A percentile compares a stretch with the other conserved stretches of the same genome.
phyloP scores from a whole-genome alignment of 2,888 invertebrate genomes.

The Marasmarcha lunaedactyla region DNA sequence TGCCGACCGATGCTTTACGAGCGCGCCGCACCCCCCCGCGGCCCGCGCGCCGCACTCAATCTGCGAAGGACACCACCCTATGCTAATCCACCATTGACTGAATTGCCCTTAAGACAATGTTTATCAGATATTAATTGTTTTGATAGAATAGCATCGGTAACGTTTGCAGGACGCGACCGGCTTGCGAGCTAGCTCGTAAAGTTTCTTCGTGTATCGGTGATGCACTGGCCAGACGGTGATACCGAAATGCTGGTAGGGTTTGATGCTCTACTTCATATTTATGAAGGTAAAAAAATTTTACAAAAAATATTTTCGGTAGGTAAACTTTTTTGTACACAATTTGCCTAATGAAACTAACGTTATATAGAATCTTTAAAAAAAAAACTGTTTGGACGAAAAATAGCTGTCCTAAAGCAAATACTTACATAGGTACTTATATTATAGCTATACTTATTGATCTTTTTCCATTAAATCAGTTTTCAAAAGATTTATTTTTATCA shows the following conservation, averaged over 20 bases:
- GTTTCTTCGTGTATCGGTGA: constrained; percentile 69
- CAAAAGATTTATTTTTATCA: too few relatives aligned
- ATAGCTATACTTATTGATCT: too few relatives aligned
- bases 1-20: constrained; percentile 69
- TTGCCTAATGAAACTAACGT: too few relatives aligned
- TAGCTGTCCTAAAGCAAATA: too few relatives aligned
- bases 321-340: too few relatives aligned
- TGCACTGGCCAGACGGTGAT: constrained; percentile 66
- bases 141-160: constrained; percentile 59
- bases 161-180: constrained; percentile 37
- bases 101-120: constrained; percentile 59
- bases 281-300: not conserved
- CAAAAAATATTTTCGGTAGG: too few relatives aligned
- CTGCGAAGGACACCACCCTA: constrained; percentile 65
- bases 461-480: too few relatives aligned
- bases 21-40: constrained; percentile 54
- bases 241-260: constrained; percentile 35
- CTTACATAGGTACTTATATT: too few relatives aligned
- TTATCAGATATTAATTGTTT: constrained; percentile 65
- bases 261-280: constrained; percentile 42
- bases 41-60: constrained; percentile 66
- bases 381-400: too few relatives aligned
- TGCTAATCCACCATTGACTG: constrained; percentile 45
- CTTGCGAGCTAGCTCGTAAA: constrained; percentile 62
- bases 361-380: too few relatives aligned